Base-by-base conservation (phyloP, 2,113 vertebrate genomes). In the Oophaga pumilio region DNA sequence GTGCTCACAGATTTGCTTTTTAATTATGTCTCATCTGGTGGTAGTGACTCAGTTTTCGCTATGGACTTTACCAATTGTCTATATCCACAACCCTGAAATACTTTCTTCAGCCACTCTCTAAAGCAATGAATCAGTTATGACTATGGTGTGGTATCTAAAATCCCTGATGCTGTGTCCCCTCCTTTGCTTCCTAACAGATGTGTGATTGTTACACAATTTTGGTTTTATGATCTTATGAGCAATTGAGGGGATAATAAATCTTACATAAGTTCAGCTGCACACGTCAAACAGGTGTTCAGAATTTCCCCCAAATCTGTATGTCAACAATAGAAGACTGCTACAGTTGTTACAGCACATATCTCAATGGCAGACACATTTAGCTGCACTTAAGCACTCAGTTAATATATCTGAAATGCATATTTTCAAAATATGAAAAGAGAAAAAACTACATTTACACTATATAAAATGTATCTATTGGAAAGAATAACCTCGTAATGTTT, bases 241-340 rank as follows among this genome's bases (percentile, higher is more conserved):
- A 88, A 88, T 88, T 88, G 86, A 83, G 86, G 86, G 80, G 86
- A 88, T 88, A 76, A 88, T 88, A 88, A 88, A 88, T 88, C 86
- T 83, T 76, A 66, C 71, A 88, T 88, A 83, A 88, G 86, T 88
- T 88, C 86, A 88, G 86, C 86, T 88, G 86, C 86, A 88, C 86
- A 88, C 86, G 86, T 88, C 86, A 88, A 88, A 88, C 86, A 88
- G 86, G 86, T 88, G 86, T 88, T 88, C 86, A 66, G 76, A 64
- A 80, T 88, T 88, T 83, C 49, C 80, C 71, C 73, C 76, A 88
- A 83, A 83, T 76, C 69, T 68, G 49, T 76, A 82, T 88, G 86
- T 88, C 86, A 83, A 88, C 86, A 83, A 88, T 62, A 53, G 69
- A 80, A 83, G 57, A 71, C 60, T 78, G n/a, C 59, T 82, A 56